Base-by-base conservation (phyloP, 2,888 invertebrate species). In the Drosophila macrospina region DNA sequence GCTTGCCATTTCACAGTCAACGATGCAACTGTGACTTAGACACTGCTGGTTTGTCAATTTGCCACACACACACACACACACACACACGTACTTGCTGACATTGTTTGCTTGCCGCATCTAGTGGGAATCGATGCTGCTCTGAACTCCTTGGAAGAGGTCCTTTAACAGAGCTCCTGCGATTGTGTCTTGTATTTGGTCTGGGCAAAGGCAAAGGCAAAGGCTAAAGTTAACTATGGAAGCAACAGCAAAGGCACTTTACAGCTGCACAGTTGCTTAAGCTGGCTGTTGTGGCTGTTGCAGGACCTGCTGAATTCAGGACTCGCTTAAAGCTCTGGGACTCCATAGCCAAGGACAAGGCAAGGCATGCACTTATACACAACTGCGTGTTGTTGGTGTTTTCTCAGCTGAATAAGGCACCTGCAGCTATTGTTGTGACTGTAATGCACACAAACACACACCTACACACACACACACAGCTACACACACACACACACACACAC, bases 391-490 rank as follows among this genome's bases (percentile, higher is more conserved):
- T 24, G 52, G 59, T 34, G 20, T 45, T 24, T 60, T 20, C 32
- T 45, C 34, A 11, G 26, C 20, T 30, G 32, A 13, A 34, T 47
- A 24, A 61, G 34, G 32, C 36, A 61, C 41, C 41, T 56, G 56
- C 51, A 52, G 69, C 69, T 50, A 41, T 69, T 60, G 48, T 59
- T 54, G 52, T 54, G 47, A 50, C 36, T 51, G 56, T 48, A 10
- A n/a, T 42, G 39, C 32, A 37, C 32, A 45, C n/a, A 67, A 36
- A 16, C 36, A 20, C 11, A 42, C 7, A 34, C 37, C 11, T 41
- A 15, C 11, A 11, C 51, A 41, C 30, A 44, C 50, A 50, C 39
- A 55, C 30, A 52, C 41, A 10, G 20, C 20, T 37, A 16, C 48
- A 15, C 11, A 11, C 51, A 41, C 30, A 44, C 50, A 50, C 39